Conservation (phyloP, 2,113 vertebrate genomes). For the Oreamnos americanus region DNA sequence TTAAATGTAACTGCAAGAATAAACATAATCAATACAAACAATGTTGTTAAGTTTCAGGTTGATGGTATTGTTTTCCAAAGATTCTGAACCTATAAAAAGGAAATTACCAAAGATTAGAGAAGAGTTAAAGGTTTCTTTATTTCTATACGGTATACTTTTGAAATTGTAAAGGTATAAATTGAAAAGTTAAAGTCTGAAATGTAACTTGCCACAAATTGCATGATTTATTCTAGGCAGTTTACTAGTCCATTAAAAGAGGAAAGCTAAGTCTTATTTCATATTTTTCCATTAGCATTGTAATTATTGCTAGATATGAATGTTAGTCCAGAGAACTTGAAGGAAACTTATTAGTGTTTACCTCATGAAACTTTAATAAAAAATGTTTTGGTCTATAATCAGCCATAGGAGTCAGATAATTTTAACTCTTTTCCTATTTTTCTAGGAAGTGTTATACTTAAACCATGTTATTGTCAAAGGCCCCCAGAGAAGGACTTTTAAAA, state of each 20-base stretch:
- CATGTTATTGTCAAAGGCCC: neutral
- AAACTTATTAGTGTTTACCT: neutral
- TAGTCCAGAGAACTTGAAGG: neutral
- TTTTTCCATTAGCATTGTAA: slow-evolving; percentile 24
- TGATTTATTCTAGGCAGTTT: neutral
- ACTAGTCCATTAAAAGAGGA: neutral
- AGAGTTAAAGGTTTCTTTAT: slow-evolving; percentile 17
- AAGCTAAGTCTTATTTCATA: neutral
- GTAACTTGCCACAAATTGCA: neutral
- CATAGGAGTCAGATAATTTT: neutral
- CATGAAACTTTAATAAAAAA: neutral
- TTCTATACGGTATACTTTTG: neutral
- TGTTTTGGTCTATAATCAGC: neutral
- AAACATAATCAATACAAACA: slow-evolving; percentile 11
- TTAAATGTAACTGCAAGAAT: slow-evolving; percentile 20
- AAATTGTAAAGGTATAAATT: neutral
- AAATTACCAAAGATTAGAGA: slow-evolving; percentile 10
- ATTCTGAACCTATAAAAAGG: neutral
- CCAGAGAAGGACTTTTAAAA: neutral
- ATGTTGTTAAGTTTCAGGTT: slow-evolving; percentile 31
- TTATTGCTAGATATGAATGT: neutral
- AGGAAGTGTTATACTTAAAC: neutral
- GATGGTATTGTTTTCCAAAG: neutral
- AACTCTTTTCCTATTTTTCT: neutral
- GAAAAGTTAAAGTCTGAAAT: neutral